Conservation (phyloP, 1,140 invertebrate species). For the Physella acuta region DNA sequence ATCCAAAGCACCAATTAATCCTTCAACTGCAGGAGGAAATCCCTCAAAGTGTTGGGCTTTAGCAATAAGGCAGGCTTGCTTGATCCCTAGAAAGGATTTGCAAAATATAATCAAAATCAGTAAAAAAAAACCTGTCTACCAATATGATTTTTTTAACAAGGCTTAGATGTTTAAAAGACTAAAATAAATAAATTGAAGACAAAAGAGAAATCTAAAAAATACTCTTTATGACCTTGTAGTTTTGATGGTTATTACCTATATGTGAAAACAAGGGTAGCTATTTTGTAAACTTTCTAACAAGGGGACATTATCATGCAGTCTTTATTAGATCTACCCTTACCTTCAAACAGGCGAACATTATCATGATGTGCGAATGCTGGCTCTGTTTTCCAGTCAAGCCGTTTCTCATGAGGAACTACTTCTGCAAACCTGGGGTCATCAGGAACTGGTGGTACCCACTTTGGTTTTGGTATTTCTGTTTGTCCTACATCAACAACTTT, state of each 20-base stretch:
- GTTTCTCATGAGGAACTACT: slow-evolving; percentile 4
- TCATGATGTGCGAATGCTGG: slow-evolving; percentile 23
- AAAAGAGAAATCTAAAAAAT: no score
- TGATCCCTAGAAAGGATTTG: slow-evolving; percentile 31
- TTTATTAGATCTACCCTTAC: slow-evolving; percentile 11
- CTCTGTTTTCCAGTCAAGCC: slow-evolving; percentile 22
- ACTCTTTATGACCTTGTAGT: no score
- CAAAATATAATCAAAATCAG: background rate
- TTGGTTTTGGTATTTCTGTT: background rate
- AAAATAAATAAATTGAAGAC: background rate
- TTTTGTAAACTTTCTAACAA: no score
- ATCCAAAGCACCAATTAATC: slow-evolving; percentile 18
- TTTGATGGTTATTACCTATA: background rate
- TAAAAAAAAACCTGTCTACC: background rate
- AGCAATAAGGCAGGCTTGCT: slow-evolving; percentile 41
- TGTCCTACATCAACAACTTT: slow-evolving; percentile 21
- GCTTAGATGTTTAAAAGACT: background rate
- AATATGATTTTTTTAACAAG: background rate
- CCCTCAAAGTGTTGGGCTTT: slow-evolving; percentile 40
- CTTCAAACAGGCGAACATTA: slow-evolving; percentile 24
- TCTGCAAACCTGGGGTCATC: slow-evolving; percentile 27
- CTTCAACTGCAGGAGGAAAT: slow-evolving; percentile 33
- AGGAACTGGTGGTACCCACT: slow-evolving; percentile 25
- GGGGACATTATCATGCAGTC: background rate
- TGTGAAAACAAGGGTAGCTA: no score